phyloP scores from a whole-genome alignment of 2,113 vertebrate genomes.

The Jaculus jaculus region DNA sequence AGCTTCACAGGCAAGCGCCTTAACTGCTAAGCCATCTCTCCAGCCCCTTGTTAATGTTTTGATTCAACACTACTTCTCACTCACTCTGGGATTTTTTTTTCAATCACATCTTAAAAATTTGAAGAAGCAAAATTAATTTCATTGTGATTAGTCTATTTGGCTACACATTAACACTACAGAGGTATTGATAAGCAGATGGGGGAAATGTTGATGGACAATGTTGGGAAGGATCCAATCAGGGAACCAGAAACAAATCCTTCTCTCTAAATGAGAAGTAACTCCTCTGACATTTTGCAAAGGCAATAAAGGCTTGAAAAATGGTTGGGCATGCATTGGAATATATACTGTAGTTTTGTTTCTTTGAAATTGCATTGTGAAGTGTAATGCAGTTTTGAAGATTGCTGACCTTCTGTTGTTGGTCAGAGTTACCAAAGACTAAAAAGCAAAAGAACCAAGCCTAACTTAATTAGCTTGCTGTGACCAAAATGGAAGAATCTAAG shows the following conservation, averaged over 20 bases:
- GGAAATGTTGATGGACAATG: not conserved
- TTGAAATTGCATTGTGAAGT: not conserved
- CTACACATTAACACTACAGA: not conserved
- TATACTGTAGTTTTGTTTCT: not conserved
- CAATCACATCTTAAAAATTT: not conserved
- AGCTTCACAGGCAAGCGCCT: too few relatives aligned
- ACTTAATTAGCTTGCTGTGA: not conserved
- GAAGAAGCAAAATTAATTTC: conserved; percentile 15
- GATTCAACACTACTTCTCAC: not conserved
- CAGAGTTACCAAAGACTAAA: not conserved
- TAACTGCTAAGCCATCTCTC: too few relatives aligned
- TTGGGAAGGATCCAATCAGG: not conserved
- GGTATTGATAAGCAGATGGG: not conserved
- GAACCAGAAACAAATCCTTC: not conserved
- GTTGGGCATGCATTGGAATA: not conserved
- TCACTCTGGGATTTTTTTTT: not conserved
- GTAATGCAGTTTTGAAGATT: not conserved
- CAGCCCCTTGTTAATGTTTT: not conserved
- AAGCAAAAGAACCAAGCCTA: not conserved
- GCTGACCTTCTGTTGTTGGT: not conserved
- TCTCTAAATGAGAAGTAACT: not conserved
- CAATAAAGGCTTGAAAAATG: not conserved
- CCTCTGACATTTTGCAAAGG: not conserved
- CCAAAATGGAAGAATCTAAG: not conserved
- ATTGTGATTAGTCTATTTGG: not conserved